phyloP scores from a whole-genome alignment of 2,113 vertebrate genomes.

The Oreocharis arfaki region DNA sequence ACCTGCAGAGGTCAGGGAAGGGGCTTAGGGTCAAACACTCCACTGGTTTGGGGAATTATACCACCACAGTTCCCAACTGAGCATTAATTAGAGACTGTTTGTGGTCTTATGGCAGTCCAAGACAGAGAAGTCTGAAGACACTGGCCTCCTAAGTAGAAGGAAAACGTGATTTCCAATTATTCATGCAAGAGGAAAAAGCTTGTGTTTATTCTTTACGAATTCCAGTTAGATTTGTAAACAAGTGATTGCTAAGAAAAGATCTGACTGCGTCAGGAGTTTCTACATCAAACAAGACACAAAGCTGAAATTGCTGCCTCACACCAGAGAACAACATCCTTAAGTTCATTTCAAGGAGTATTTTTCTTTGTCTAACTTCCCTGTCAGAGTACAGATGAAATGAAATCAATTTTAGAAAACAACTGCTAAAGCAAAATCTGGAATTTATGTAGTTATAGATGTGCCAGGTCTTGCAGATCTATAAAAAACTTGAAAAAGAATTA shows the following conservation, averaged over 20 bases:
- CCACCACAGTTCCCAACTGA: background rate
- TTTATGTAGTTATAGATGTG: background rate
- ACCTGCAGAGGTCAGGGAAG: background rate
- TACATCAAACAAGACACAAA: background rate
- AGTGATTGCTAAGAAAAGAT: background rate
- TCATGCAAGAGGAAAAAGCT: background rate
- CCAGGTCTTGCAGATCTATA: background rate
- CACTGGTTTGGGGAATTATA: background rate
- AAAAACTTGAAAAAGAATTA: background rate
- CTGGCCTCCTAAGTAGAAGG: background rate
- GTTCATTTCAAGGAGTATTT: background rate
- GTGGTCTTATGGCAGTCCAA: background rate
- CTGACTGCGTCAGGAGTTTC: background rate
- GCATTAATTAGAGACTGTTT: background rate
- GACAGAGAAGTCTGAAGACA: background rate
- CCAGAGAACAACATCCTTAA: background rate
- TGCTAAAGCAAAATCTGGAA: background rate
- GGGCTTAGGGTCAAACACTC: background rate
- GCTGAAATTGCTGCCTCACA: background rate
- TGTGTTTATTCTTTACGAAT: background rate
- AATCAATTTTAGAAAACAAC: background rate
- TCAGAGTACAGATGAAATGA: background rate
- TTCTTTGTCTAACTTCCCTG: background rate
- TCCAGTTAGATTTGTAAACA: background rate
- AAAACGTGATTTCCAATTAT: background rate